Evolutionary conservation across 2,797 vertebrate genomes (phyloP).

Genomic region (Danio choprae): DNA sequence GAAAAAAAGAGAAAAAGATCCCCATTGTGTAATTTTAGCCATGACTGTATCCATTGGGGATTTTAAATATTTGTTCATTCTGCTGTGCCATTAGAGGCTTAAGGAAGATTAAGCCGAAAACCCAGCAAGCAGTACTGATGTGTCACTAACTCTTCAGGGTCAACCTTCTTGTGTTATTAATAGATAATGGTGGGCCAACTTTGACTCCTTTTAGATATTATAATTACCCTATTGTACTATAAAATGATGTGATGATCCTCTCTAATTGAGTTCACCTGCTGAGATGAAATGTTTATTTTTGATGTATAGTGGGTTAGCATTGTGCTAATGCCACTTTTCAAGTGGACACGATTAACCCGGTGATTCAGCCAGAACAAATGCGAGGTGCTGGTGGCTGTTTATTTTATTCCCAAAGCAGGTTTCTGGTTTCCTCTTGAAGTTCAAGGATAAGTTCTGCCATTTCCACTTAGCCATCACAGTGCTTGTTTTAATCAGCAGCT

Average conservation of each 20-base stretch:
- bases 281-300: background rate
- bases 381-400: background rate
- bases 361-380: constrained; percentile 2
- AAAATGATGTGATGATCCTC: constrained; percentile 14
- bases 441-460: constrained; percentile 47
- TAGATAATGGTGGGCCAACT: constrained; percentile 11
- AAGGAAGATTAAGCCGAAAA: constrained; percentile 55
- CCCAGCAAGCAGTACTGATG: constrained; percentile 46
- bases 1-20: constrained; percentile 17
- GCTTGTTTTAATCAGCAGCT: constrained; percentile 31
- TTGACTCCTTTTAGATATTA: background rate
- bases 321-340: constrained; percentile 11
- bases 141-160: constrained; percentile 47
- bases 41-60: constrained; percentile 19
- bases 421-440: constrained; percentile 53
- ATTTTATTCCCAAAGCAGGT: constrained; percentile 26
- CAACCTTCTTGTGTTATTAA: constrained; percentile 59
- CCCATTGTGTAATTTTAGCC: constrained; percentile 49
- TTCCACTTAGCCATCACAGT: background rate
- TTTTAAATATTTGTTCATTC: constrained; percentile 53
- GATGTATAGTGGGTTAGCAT: constrained; percentile 29
- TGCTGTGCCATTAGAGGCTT: constrained; percentile 54
- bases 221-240: background rate
- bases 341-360: constrained; percentile 32
- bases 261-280: constrained; percentile 24